Evolutionary conservation across 2,113 vertebrate genomes (phyloP).

Genomic region (Oxygymnocypris stewartii): DNA sequence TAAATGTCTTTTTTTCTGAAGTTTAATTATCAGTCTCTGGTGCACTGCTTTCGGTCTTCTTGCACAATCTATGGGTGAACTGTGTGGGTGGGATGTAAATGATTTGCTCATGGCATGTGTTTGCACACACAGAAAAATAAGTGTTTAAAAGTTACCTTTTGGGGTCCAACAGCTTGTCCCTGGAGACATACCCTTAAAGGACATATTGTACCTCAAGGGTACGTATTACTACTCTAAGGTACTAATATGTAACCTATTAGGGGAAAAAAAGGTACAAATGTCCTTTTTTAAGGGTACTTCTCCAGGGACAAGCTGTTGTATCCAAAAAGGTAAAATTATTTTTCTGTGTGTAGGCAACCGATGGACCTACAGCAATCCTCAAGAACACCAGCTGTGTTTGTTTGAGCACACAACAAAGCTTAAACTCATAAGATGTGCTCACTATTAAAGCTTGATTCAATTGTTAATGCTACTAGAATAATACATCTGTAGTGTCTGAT

Average conservation of each 20-base stretch:
- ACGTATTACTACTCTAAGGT: too few species aligned
- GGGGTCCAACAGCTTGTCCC: too few species aligned
- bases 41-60: constrained; percentile 43
- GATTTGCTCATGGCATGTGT: constrained; percentile 30
- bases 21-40: background rate
- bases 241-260: too few species aligned
- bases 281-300: too few species aligned
- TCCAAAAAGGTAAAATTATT: too few species aligned
- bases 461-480: background rate
- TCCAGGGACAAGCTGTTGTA: too few species aligned
- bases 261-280: too few species aligned
- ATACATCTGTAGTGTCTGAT: background rate
- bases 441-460: background rate
- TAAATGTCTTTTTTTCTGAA: background rate
- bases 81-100: constrained; percentile 43
- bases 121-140: too few species aligned
- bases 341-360: background rate
- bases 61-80: constrained; percentile 41
- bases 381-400: background rate
- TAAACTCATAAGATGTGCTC: background rate
- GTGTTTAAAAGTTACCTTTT: too few species aligned
- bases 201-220: too few species aligned
- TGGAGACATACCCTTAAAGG: too few species aligned
- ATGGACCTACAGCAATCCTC: background rate
- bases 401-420: background rate